Evolutionary conservation across 2,888 invertebrate genomes (phyloP), one percentile per base, ranked within the genome.

Genomic region (Orthonychiurus folsomi): DNA sequence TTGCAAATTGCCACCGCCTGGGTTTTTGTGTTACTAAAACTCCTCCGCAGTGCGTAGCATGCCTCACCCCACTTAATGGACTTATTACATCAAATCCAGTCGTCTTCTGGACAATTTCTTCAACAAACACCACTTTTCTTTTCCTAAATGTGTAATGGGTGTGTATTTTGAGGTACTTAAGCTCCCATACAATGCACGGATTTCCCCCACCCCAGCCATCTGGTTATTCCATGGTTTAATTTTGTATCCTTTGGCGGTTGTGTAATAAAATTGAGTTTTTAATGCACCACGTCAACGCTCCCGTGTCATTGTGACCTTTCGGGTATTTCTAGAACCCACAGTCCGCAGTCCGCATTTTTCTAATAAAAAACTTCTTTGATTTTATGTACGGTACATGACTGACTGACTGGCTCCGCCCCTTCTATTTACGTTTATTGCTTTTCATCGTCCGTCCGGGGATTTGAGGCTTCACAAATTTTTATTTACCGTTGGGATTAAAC

Each of bases 81-180:
- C 37, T 9, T 37, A n/a, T n/a, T n/a, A n/a, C n/a, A n/a, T n/a
- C n/a, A n/a, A n/a, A n/a, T n/a, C n/a, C n/a, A n/a, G n/a, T n/a
- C n/a, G 37, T 37, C 37, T 37, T 37, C 37, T 37, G 37, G 37
- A 37, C 37, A 37, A 37, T 37, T 37, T 37, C 37, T 37, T 37
- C 37, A 37, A 37, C 37, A 37, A 37, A 37, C 37, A 37, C 37
- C 37, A 37, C 37, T 37, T 37, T 37, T 37, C 37, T 15, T n/a
- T n/a, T 37, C 37, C 37, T 37, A 37, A 37, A 37, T 37, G 37
- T 15, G 9, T 15, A 37, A 37, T n/a, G n/a, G n/a, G n/a, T n/a
- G n/a, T n/a, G n/a, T n/a, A n/a, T n/a, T n/a, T n/a, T n/a, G n/a
- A n/a, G n/a, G n/a, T n/a, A n/a, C n/a, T n/a, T n/a, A n/a, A n/a